Evolutionary conservation across 92 coral and sea anemone species (phyloP).

Genomic region (Parazoanthus darwini): DNA sequence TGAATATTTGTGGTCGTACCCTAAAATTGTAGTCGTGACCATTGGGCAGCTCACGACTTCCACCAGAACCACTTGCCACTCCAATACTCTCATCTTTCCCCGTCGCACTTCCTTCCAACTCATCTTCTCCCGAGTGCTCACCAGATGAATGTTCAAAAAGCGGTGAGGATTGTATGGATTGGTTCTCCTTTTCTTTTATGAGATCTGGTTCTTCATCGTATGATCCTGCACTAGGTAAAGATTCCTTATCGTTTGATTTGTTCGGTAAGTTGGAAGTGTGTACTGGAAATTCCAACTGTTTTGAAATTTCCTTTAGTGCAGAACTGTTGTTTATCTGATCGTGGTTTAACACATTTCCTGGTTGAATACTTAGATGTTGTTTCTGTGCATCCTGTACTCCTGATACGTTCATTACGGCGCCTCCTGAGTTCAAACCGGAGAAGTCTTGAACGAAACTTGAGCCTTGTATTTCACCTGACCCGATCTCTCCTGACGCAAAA

Average conservation of each 20-base stretch:
- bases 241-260: conserved; percentile 4
- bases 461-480: conserved; percentile 7
- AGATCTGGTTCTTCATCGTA: conserved; percentile 34
- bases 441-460: background rate
- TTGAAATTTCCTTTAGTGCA: conserved; percentile 18
- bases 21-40: background rate
- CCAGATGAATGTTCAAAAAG: conserved; percentile 35
- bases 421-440: conserved; percentile 14
- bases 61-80: background rate
- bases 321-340: background rate
- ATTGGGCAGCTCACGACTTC: background rate
- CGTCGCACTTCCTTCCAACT: background rate
- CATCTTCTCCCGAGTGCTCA: conserved; percentile 26
- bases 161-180: conserved; percentile 32
- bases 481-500: conserved; percentile 23
- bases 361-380: conserved; percentile 10
- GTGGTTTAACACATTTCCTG: background rate
- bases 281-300: conserved; percentile 33
- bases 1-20: background rate
- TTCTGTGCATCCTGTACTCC: conserved; percentile 30
- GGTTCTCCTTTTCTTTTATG: conserved; percentile 16
- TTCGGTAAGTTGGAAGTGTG: conserved; percentile 15
- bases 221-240: conserved; percentile 26
- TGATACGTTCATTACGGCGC: background rate
- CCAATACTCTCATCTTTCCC: background rate